Percentiles rank a stretch among this genome's conserved stretches.
Conservation (phyloP, 2,888 invertebrate genomes). For the Noctua janthe region DNA sequence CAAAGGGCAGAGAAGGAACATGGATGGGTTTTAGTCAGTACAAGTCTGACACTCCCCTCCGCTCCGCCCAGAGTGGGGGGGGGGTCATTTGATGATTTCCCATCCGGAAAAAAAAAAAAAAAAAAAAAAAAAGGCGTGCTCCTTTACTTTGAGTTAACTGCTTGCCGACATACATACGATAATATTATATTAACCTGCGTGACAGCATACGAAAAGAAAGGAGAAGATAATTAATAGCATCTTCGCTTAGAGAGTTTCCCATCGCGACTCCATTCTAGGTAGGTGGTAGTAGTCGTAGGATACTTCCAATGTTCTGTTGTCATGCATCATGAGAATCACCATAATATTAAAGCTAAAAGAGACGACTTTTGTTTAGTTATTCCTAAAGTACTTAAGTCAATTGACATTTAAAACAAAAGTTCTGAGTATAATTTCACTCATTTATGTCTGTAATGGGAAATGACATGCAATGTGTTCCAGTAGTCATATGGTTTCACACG, state of each 20-base stretch:
- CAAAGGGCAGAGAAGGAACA: too few species aligned
- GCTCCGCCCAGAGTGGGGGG: too few species aligned
- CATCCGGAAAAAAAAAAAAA: too few species aligned
- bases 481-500: conserved; percentile 9
- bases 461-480: conserved; percentile 19
- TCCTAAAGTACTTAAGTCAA: background rate
- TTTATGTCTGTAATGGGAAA: conserved; percentile 8
- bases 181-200: background rate
- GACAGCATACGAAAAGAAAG: background rate
- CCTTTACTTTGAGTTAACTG: background rate
- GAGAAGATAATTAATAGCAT: background rate
- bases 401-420: conserved; percentile 17
- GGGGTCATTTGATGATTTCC: too few species aligned
- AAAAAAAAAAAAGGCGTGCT: too few species aligned
- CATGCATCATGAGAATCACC: background rate
- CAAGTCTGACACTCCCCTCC: too few species aligned
- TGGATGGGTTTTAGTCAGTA: too few species aligned
- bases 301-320: background rate
- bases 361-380: background rate
- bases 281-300: background rate
- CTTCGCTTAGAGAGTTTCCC: too few species aligned
- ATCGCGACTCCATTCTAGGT: background rate
- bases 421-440: conserved; percentile 15
- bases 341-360: background rate
- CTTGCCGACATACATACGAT: background rate